Percentiles rank a stretch among this genome's conserved stretches.
Evolutionary conservation across 1,140 invertebrate genomes (phyloP).

Genomic region (Pachypsylla venusta): DNA sequence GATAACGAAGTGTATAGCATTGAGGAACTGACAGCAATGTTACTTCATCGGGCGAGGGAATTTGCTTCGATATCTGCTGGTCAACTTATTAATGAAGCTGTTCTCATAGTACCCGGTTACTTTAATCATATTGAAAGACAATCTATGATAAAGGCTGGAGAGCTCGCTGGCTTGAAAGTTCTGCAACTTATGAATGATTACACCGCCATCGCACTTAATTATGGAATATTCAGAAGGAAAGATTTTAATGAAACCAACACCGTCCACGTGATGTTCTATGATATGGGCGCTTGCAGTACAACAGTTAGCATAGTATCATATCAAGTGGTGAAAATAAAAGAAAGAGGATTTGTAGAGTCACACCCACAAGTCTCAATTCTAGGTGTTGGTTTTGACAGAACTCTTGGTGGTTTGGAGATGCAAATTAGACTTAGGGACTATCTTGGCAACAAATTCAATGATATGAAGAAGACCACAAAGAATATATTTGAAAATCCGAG

Average conservation of each 20-base stretch:
- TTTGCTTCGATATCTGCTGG: constrained; percentile 60
- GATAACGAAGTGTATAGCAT: constrained; percentile 66
- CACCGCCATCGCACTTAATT: constrained; percentile 91
- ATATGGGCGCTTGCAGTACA: constrained; percentile 93
- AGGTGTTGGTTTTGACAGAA: constrained; percentile 78
- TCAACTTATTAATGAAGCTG: constrained; percentile 81
- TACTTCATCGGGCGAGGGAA: constrained; percentile 71
- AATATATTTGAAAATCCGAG: constrained; percentile 73
- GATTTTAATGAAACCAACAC: constrained; percentile 82
- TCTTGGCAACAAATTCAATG: constrained; percentile 75
- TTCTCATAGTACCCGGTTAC: constrained; percentile 89
- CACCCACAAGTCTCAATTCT: constrained; percentile 84
- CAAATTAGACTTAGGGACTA: constrained; percentile 76
- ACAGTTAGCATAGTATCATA: constrained; percentile 82
- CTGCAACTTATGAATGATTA: constrained; percentile 93
- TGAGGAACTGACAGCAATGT: constrained; percentile 83
- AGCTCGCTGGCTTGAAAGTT: constrained; percentile 80
- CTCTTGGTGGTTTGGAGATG: constrained; percentile 85
- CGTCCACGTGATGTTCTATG: constrained; percentile 89
- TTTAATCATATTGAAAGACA: constrained; percentile 90
- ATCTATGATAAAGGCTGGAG: constrained; percentile 69
- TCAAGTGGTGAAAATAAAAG: constrained; percentile 78
- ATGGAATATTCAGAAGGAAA: constrained; percentile 88
- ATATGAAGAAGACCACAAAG: constrained; percentile 63
- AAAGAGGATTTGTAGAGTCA: constrained; percentile 65